These are phyloP conservation scores for Liasis olivaceus DNA, from an alignment of 2,797 vertebrate species.

Conservation along the genomic window DNA sequence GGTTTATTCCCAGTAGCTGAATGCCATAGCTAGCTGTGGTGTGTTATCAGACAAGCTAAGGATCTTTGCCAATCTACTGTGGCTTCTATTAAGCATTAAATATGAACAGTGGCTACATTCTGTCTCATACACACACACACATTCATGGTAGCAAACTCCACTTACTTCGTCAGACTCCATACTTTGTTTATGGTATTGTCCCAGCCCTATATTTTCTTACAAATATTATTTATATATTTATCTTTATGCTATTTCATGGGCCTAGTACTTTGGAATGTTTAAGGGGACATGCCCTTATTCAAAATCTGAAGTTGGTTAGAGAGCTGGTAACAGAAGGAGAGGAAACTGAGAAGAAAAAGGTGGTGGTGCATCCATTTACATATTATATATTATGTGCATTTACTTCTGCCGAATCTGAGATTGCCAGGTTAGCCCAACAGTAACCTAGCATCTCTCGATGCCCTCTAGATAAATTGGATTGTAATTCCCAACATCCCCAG, in stretches of 20 bases:
- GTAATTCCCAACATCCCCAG: not conserved
- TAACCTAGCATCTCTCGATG: not conserved
- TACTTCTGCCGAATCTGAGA: not conserved
- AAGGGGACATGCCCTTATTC: not conserved
- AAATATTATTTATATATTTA: not conserved
- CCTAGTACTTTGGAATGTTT: not conserved
- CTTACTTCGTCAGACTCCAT: not conserved
- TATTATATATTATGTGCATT: not conserved
- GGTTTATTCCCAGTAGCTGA: slow-evolving; percentile 14
- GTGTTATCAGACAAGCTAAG: not conserved
- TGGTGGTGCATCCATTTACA: not conserved
- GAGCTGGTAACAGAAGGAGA: not conserved
- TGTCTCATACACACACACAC: not conserved
- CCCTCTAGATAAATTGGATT: not conserved
- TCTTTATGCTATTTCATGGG: not conserved
- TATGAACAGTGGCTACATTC: not conserved
- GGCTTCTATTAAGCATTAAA: not conserved
- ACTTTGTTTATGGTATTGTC: not conserved
- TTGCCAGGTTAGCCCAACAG: not conserved
- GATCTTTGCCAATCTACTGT: not conserved
- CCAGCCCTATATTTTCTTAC: not conserved
- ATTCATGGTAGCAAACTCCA: not conserved
- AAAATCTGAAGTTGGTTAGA: not conserved
- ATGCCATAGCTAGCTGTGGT: not conserved
- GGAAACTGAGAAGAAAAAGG: no score